These are phyloP conservation scores for Zosterops lateralis DNA, from an alignment of 2,113 vertebrate species.

Conservation along the genomic window DNA sequence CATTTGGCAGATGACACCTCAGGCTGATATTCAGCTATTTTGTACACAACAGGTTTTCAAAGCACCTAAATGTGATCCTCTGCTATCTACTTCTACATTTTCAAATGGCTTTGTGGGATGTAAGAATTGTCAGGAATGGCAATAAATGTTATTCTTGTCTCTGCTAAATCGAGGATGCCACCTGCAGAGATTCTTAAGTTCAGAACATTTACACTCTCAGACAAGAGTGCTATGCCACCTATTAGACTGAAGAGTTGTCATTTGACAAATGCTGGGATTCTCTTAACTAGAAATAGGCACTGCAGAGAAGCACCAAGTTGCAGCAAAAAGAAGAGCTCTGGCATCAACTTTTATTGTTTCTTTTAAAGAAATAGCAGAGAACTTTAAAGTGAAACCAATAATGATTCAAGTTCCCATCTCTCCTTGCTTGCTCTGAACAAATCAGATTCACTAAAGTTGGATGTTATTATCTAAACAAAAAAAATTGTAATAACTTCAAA, in stretches of 20 bases:
- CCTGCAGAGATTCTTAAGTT: slow-evolving; percentile 27
- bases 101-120: background rate
- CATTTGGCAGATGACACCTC: background rate
- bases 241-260: slow-evolving; percentile 40
- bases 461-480: background rate
- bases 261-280: slow-evolving; percentile 37
- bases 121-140: background rate
- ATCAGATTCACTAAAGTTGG: background rate
- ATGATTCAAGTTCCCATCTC: background rate
- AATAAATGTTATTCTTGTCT: slow-evolving; percentile 32
- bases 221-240: slow-evolving; percentile 15
- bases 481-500: background rate
- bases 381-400: slow-evolving; percentile 19
- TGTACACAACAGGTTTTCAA: background rate
- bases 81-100: background rate
- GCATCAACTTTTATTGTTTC: background rate
- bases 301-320: background rate
- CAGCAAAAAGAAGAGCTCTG: slow-evolving; percentile 11
- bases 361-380: slow-evolving; percentile 34
- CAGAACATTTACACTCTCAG: slow-evolving; percentile 28
- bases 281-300: slow-evolving; percentile 33
- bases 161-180: slow-evolving; percentile 26
- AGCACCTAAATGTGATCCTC: background rate
- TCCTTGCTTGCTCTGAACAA: background rate
- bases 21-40: background rate